These are phyloP conservation scores for Liasis olivaceus DNA, from an alignment of 2,797 vertebrate genomes.

Conservation along the genomic window DNA sequence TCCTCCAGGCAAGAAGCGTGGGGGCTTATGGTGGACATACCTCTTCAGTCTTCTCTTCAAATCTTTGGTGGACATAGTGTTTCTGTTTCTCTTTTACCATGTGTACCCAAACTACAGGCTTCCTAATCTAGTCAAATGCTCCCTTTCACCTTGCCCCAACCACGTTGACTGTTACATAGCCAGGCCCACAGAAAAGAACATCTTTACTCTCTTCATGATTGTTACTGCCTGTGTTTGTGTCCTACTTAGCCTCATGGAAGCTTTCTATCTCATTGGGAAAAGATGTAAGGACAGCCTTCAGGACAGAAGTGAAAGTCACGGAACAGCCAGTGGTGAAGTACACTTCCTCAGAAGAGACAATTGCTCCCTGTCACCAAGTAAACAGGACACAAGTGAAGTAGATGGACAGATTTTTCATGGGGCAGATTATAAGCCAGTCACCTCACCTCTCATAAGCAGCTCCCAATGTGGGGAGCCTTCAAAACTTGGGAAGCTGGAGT, in stretches of 20 bases:
- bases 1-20: slow-evolving; percentile 84
- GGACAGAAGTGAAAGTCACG: accelerated
- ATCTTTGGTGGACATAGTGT: slow-evolving; percentile 78
- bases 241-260: slow-evolving; percentile 83
- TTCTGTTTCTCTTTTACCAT: slow-evolving; percentile 82
- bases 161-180: slow-evolving; percentile 89
- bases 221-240: slow-evolving; percentile 82
- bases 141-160: slow-evolving; percentile 82
- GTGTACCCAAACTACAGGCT: slow-evolving; percentile 86
- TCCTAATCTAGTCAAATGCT: slow-evolving; percentile 83
- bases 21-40: slow-evolving; percentile 93
- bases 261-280: slow-evolving; percentile 83
- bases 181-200: slow-evolving; percentile 87
- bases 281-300: slow-evolving; percentile 74
- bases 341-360: neutral
- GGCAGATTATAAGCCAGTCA: slow-evolving; percentile 40
- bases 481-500: slow-evolving; percentile 1
- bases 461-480: neutral
- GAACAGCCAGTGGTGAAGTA: neutral
- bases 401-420: slow-evolving; percentile 50
- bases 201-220: slow-evolving; percentile 92
- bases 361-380: neutral
- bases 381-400: slow-evolving; percentile 2
- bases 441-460: slow-evolving; percentile 33
- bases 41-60: slow-evolving; percentile 85